Evolutionary conservation across 2,888 invertebrate genomes (phyloP).

Genomic region (Cactoblastis cactorum): DNA sequence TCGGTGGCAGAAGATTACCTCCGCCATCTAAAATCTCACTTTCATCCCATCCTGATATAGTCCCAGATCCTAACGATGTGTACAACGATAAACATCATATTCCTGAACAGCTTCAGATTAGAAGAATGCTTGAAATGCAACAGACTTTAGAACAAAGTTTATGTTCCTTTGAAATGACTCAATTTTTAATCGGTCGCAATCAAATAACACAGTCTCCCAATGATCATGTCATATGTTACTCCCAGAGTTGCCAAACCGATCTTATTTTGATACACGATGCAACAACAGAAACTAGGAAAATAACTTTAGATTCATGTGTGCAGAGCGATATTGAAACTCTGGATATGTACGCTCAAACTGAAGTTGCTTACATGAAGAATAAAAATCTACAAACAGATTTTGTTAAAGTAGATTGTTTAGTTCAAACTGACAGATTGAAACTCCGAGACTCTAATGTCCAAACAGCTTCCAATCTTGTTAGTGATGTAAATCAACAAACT

Average conservation of each 20-base stretch:
- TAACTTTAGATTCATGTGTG: conserved; percentile 58
- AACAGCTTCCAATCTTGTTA: conserved; percentile 41
- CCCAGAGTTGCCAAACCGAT: conserved; percentile 69
- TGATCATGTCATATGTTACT: conserved; percentile 52
- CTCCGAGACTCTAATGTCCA: conserved; percentile 47
- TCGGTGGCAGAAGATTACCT: conserved; percentile 59
- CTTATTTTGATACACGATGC: conserved; percentile 57
- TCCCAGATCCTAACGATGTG: conserved; percentile 32
- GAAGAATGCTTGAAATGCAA: conserved; percentile 69
- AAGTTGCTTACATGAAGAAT: conserved; percentile 53
- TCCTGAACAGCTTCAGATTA: conserved; percentile 47
- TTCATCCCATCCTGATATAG: conserved; percentile 52
- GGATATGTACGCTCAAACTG: conserved; percentile 67
- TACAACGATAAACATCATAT: background rate
- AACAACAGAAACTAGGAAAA: conserved; percentile 59
- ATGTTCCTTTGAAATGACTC: conserved; percentile 53
- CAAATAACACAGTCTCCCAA: conserved; percentile 60
- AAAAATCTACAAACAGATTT: conserved; percentile 57
- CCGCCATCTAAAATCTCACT: conserved; percentile 47
- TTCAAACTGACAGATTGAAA: conserved; percentile 60
- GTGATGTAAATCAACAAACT: conserved; percentile 47
- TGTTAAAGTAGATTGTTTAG: conserved; percentile 35
- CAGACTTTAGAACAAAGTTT: conserved; percentile 60
- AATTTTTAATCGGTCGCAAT: conserved; percentile 59
- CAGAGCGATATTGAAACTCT: conserved; percentile 50